Evolutionary conservation across 2,888 invertebrate species (phyloP).

Genomic region (Chymomyza procnemis): DNA sequence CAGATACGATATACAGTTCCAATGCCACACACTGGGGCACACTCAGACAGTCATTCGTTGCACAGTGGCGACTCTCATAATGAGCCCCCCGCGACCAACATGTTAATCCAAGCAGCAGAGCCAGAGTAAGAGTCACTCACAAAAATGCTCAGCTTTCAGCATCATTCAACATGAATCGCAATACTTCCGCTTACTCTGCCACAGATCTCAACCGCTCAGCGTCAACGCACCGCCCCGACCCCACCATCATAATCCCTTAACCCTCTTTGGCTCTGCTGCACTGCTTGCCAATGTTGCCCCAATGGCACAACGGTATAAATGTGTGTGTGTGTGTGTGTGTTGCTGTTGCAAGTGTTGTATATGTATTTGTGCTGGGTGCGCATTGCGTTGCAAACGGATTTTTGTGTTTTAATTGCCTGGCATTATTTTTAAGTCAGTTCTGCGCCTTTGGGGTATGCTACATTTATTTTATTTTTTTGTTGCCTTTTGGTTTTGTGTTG

Average conservation of each 20-base stretch:
- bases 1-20: not conserved
- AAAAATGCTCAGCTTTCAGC: conserved; percentile 15
- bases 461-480: not conserved
- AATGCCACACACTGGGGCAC: conserved; percentile 32
- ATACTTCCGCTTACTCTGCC: not conserved
- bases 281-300: not conserved
- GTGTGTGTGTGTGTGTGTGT: conserved; percentile 1
- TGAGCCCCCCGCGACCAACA: conserved; percentile 65
- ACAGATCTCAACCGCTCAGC: not conserved
- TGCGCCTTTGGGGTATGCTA: not conserved
- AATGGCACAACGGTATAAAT: not conserved
- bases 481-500: conserved; percentile 1
- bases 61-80: conserved; percentile 46
- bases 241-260: no score
- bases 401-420: conserved; percentile 66
- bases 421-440: conserved; percentile 16
- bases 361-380: conserved; percentile 40
- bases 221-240: no score
- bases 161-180: conserved; percentile 28
- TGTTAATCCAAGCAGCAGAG: conserved; percentile 52
- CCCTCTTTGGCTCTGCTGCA: not conserved
- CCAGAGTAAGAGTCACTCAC: not conserved
- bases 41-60: conserved; percentile 58
- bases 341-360: conserved; percentile 1
- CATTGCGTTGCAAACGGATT: conserved; percentile 33